Percentiles rank a stretch among this genome's conserved stretches.
These are phyloP conservation scores for Phaedon cochleariae DNA, from an alignment of 2,888 invertebrate species.

Conservation along the genomic window DNA sequence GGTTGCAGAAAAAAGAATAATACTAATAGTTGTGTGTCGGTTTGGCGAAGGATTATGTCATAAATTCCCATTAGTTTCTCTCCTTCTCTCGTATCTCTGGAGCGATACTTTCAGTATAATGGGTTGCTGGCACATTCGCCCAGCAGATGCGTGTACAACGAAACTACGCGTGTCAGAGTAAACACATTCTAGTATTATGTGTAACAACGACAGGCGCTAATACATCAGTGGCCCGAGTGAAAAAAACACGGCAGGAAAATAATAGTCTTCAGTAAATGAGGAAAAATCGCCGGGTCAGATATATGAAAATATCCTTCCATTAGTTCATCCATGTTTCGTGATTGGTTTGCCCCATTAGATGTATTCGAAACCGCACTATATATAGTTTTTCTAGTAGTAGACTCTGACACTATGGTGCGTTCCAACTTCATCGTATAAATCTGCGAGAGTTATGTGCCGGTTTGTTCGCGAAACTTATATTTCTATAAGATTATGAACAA, in stretches of 20 bases:
- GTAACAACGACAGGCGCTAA: background rate
- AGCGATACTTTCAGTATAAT: background rate
- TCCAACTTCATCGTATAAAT: conserved; percentile 52
- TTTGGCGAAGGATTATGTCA: too few species aligned
- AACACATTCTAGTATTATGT: background rate
- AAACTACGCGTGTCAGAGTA: background rate
- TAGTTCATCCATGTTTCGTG: background rate
- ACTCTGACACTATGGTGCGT: conserved; percentile 26
- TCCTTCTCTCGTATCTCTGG: background rate
- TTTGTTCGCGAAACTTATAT: conserved; percentile 48
- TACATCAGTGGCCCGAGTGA: background rate
- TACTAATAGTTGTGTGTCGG: too few species aligned
- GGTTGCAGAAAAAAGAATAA: too few species aligned
- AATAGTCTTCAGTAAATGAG: background rate
- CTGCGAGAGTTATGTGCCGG: conserved; percentile 49
- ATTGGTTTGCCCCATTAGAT: background rate
- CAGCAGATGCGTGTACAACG: background rate
- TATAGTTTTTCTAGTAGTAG: too few species aligned
- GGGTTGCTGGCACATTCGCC: background rate
- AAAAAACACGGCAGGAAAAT: background rate
- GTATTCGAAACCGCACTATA: too few species aligned
- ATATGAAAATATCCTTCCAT: background rate
- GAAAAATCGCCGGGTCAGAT: background rate
- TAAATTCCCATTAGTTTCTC: background rate
- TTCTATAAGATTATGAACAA: conserved; percentile 50